Conservation (phyloP, 2,888 invertebrate species). For the Lottia gigantea region DNA sequence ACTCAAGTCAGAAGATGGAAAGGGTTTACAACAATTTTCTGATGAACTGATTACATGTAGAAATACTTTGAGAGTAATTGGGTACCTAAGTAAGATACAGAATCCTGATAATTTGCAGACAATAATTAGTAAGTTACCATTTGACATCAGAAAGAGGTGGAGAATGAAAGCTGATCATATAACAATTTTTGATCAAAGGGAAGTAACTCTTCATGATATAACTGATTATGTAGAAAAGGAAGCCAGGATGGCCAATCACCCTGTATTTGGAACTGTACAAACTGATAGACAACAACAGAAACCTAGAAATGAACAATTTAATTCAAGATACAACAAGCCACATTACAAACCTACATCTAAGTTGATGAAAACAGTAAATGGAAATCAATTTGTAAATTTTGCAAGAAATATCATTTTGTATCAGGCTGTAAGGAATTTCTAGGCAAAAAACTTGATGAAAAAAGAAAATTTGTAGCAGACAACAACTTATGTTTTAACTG, state of each 20-base stretch:
- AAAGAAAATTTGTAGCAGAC: background rate
- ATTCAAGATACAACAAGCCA: too few species aligned
- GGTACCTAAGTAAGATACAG: background rate
- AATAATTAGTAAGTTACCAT: background rate
- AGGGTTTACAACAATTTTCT: background rate
- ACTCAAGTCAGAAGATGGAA: background rate
- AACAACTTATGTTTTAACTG: background rate
- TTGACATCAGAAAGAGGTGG: slow-evolving; percentile 1
- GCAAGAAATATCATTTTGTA: too few species aligned
- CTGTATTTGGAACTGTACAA: background rate
- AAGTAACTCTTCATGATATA: background rate
- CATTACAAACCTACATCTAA: too few species aligned
- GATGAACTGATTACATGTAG: background rate
- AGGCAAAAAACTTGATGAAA: background rate
- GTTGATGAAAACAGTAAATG: too few species aligned
- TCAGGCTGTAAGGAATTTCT: too few species aligned
- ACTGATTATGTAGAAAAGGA: background rate
- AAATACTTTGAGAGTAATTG: background rate
- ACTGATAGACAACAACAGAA: too few species aligned
- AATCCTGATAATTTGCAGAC: slow-evolving; percentile 4
- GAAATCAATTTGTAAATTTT: too few species aligned
- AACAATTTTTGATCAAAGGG: background rate
- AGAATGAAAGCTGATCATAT: background rate
- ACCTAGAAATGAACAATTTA: too few species aligned
- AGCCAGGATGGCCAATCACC: background rate